phyloP scores from a whole-genome alignment of 2,113 vertebrate genomes.

The Casuarius casuarius region DNA sequence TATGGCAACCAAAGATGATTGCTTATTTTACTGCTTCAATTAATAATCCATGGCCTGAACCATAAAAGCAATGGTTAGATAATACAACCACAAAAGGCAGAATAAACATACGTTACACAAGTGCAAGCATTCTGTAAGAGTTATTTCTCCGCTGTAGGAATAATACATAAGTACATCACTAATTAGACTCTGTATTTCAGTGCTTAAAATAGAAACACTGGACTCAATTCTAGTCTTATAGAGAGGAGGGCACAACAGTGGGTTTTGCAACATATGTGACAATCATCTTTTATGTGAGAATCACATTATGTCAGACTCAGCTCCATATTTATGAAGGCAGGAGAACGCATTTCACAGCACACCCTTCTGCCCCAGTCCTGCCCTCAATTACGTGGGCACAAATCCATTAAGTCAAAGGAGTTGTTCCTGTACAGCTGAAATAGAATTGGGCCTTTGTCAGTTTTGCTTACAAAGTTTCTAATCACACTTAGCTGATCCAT shows the following conservation, averaged over 20 bases:
- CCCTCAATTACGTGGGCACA: not conserved
- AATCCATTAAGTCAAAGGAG: not conserved
- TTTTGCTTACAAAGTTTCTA: conserved; percentile 8
- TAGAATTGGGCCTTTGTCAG: not conserved
- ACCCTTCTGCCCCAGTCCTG: not conserved
- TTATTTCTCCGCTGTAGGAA: not conserved
- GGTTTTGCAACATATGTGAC: conserved; percentile 8
- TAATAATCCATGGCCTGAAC: conserved; percentile 57
- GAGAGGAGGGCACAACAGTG: not conserved
- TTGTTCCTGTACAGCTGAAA: not conserved
- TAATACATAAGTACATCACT: not conserved
- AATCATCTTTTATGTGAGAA: not conserved
- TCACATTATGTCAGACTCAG: not conserved
- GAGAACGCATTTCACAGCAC: conserved; percentile 17
- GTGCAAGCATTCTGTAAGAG: conserved; percentile 20
- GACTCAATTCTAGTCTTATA: not conserved
- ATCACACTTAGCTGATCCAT: not conserved
- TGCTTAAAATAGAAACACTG: conserved; percentile 25
- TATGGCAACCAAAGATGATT: conserved; percentile 69
- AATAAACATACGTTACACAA: conserved; percentile 51
- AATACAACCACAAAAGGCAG: conserved; percentile 31
- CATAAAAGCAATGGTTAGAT: conserved; percentile 34
- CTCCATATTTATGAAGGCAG: not conserved
- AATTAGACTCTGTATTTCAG: conserved; percentile 18
- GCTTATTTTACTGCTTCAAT: conserved; percentile 63